Base-by-base conservation (phyloP, 2,113 vertebrate species). In the Laticauda colubrina region DNA sequence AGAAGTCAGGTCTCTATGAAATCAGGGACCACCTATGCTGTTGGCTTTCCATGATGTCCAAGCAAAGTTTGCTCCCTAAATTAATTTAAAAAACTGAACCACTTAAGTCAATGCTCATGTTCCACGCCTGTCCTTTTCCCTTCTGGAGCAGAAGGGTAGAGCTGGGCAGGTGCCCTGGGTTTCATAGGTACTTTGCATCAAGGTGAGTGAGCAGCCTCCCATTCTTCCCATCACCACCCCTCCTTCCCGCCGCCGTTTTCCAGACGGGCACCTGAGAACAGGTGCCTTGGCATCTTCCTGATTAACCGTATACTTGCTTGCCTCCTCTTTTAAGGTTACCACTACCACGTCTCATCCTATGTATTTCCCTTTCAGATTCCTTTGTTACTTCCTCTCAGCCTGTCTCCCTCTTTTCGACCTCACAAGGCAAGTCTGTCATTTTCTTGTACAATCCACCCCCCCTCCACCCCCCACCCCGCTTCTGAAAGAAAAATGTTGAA, bases 331-430 rank as follows among this genome's bases (percentile, higher is more conserved):
- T 92, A 94, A 94, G 94, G 64, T 91, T 87, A 95, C 96, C 89
- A 90, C 96, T 87, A 95, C 96, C 89, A 90, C 96, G 97, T 98
- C 97, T 98, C 97, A 98, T 97, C 97, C 96, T 98, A 92, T 98
- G 96, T 97, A 98, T 97, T 98, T 98, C 98, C 92, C 98, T 98
- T 99, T 97, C 98, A 99, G 98, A 99, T 99, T 98, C 98, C 98
- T 98, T 98, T 98, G 98, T 98, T 98, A 98, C 98, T 97, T 98
- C 98, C 98, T 96, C 97, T 97, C 98, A 98, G 97, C 98, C 98
- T 98, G 98, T 99, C 98, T 98, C 98, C 98, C 98, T 99, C 98
- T 98, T 98, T 99, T 98, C 98, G 97, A 98, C 98, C 98, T 97
- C 98, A 98, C 98, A 99, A 99, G 98, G 98, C 98, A 99, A 99